Evolutionary conservation across 1,140 invertebrate genomes (phyloP), one percentile per base, ranked within the genome.

Genomic region (Leptopilina boulardi): DNA sequence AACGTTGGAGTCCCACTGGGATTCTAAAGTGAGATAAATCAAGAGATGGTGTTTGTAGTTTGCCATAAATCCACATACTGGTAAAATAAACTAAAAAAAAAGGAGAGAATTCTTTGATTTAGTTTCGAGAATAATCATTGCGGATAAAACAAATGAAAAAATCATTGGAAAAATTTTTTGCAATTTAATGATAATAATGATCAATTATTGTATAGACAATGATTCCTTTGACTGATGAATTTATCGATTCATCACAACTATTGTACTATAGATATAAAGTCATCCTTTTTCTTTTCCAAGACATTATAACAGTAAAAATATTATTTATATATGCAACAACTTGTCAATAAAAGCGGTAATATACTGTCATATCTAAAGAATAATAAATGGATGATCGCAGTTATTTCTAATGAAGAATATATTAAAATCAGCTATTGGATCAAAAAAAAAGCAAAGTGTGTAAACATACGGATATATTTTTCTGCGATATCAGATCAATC

Each of bases 31-130:
- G 30, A 76, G 79, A 82, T 82, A 82, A 82, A 80, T 82, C 79
- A 82, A 80, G 78, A 51, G 78, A 51, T 42, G 54, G 76, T 9
- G 54, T 59, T 59, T 26, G 18, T 6, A 70, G 10, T 19, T 19
- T 38, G 73, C 79, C 56, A 82, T 82, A 82, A 82, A 82, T 82
- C 75, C 73, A 71, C 38, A 75, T 71, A n/a, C n/a, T n/a, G 75
- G 72, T 23, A 41, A 38, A 56, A 11, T 21, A 19, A 71, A 13
- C 41, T 11, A 13, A 42, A 47, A 15, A 47, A 13, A 15, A 47
- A 47, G 66, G 76, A 66, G 66, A 73, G 73, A 75, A 80, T 80
- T n/a, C n/a, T n/a, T n/a, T n/a, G n/a, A n/a, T n/a, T n/a, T n/a
- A n/a, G n/a, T n/a, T n/a, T n/a, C n/a, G n/a, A n/a, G n/a, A n/a